phyloP scores from a whole-genome alignment of 2,888 invertebrate species.

The Melanostoma scalare region DNA sequence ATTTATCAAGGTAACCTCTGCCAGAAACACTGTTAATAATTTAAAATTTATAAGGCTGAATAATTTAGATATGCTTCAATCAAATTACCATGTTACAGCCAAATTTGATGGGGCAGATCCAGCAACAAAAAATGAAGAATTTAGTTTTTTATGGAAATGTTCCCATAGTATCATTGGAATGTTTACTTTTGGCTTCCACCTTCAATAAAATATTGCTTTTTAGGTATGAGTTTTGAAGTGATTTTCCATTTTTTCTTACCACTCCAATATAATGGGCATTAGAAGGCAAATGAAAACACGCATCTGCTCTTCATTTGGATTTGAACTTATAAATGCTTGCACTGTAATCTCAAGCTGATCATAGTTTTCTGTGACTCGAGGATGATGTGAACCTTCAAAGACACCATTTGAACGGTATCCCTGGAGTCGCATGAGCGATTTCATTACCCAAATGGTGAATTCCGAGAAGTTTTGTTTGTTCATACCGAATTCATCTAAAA shows the following conservation, averaged over 20 bases:
- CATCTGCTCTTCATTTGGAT: slow-evolving; percentile 82
- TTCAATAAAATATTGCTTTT: slow-evolving; percentile 44
- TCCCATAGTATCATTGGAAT: slow-evolving; percentile 84
- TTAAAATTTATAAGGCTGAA: background rate
- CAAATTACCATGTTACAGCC: slow-evolving; percentile 78
- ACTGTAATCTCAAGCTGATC: slow-evolving; percentile 82
- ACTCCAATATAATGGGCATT: slow-evolving; percentile 81
- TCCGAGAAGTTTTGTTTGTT: slow-evolving; percentile 75
- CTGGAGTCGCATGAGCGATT: slow-evolving; percentile 82
- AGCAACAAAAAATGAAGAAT: slow-evolving; percentile 83
- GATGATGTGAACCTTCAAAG: slow-evolving; percentile 76
- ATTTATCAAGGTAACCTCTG: slow-evolving; percentile 80
- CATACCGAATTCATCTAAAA: slow-evolving; percentile 73
- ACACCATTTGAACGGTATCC: slow-evolving; percentile 79
- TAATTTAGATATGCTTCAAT: background rate
- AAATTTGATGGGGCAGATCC: slow-evolving; percentile 83
- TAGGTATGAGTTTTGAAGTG: slow-evolving; percentile 16
- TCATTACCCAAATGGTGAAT: slow-evolving; percentile 82
- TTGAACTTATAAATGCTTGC: slow-evolving; percentile 82
- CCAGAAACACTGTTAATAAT: slow-evolving; percentile 74
- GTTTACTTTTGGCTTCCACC: slow-evolving; percentile 83
- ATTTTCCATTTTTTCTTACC: slow-evolving; percentile 55
- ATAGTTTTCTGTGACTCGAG: slow-evolving; percentile 80
- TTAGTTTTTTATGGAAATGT: slow-evolving; percentile 84
- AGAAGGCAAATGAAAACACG: slow-evolving; percentile 82